Conservation (phyloP, 2,797 vertebrate genomes). For the Neoniphon sammara region DNA sequence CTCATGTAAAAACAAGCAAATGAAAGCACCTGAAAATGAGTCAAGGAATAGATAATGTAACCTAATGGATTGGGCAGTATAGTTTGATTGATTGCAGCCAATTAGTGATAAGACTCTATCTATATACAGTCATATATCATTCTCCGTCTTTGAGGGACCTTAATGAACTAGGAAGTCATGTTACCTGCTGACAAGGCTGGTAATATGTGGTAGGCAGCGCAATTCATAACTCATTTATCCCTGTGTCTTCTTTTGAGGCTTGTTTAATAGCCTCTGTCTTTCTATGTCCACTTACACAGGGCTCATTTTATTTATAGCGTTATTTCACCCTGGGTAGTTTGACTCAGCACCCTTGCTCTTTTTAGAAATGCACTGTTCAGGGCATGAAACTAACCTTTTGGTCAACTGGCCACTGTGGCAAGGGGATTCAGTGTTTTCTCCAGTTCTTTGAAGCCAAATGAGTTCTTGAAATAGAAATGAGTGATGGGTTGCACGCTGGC, state of each 20-base stretch:
- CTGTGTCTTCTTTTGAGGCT: slow-evolving; percentile 23
- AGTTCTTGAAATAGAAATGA: slow-evolving; percentile 27
- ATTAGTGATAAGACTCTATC: slow-evolving; percentile 34
- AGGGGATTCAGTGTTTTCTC: slow-evolving; percentile 9
- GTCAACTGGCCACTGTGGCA: slow-evolving; percentile 28
- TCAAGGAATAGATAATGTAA: neutral
- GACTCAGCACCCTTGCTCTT: slow-evolving; percentile 57
- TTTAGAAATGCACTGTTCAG: slow-evolving; percentile 36
- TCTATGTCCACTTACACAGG: slow-evolving; percentile 40
- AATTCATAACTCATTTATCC: slow-evolving; percentile 27
- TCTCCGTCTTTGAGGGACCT: neutral
- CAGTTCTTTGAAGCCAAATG: slow-evolving; percentile 42
- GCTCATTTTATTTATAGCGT: slow-evolving; percentile 54
- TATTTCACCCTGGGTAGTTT: slow-evolving; percentile 41
- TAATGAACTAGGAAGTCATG: neutral
- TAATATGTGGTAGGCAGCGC: slow-evolving; percentile 24
- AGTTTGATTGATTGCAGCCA: slow-evolving; percentile 47
- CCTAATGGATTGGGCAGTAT: slow-evolving; percentile 14
- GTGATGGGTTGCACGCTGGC: slow-evolving; percentile 13
- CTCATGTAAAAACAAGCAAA: slow-evolving; percentile 11
- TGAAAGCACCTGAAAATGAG: slow-evolving; percentile 15
- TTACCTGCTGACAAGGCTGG: slow-evolving; percentile 38
- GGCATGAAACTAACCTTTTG: slow-evolving; percentile 46
- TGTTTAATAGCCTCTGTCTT: slow-evolving; percentile 18
- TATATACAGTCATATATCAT: slow-evolving; percentile 46